Percentiles rank a stretch among this genome's conserved stretches.
These are phyloP conservation scores for Diorhabda carinulata DNA, from an alignment of 1,140 invertebrate genomes.

Conservation along the genomic window DNA sequence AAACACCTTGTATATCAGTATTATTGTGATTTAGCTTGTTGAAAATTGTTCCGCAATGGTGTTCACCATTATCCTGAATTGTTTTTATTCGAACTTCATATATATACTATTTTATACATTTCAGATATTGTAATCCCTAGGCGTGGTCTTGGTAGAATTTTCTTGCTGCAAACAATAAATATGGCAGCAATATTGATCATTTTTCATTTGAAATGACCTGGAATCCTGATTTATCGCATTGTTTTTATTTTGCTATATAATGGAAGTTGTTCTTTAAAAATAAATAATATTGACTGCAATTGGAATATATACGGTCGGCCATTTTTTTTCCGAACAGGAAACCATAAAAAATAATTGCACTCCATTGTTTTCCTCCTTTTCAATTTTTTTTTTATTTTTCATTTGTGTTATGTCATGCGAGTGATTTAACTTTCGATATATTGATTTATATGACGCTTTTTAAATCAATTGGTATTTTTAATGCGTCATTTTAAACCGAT, in stretches of 20 bases:
- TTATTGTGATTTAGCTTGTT: too few relatives aligned
- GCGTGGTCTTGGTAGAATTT: background rate
- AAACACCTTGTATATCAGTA: too few relatives aligned
- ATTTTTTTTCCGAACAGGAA: background rate
- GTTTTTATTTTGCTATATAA: conserved; percentile 1
- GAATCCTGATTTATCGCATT: conserved; percentile 2
- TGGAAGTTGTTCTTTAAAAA: conserved; percentile 1
- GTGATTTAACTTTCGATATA: background rate
- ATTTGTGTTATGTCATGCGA: background rate
- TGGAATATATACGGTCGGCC: background rate
- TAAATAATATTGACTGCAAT: background rate
- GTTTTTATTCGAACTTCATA: too few relatives aligned
- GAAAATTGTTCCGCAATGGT: too few relatives aligned
- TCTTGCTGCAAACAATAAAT: background rate
- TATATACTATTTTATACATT: background rate
- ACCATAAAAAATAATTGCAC: conserved; percentile 2
- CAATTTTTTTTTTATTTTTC: background rate
- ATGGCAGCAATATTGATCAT: background rate
- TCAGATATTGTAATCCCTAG: background rate
- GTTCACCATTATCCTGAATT: too few relatives aligned
- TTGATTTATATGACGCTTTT: background rate
- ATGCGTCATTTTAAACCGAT: too few relatives aligned
- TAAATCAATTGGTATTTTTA: too few relatives aligned
- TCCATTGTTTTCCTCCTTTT: background rate
- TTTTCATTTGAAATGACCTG: background rate